These are phyloP conservation scores for Catostomus latipinnis DNA, from an alignment of 2,797 vertebrate genomes.

Conservation along the genomic window DNA sequence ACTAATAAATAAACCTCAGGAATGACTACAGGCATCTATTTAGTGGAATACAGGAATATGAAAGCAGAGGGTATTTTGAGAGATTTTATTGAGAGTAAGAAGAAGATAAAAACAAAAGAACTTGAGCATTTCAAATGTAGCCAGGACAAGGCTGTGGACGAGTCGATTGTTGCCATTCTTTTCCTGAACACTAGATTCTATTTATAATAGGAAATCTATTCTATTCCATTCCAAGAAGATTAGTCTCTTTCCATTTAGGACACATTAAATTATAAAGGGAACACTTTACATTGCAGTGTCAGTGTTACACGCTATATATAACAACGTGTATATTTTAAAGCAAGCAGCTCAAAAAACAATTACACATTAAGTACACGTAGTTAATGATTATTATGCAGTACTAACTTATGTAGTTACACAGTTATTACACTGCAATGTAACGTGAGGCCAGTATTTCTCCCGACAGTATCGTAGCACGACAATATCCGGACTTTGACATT, in stretches of 20 bases:
- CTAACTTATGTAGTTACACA: not conserved
- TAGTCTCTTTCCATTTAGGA: constrained; percentile 26
- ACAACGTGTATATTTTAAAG: too few species aligned
- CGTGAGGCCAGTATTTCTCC: constrained; percentile 31
- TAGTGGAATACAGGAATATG: constrained; percentile 35
- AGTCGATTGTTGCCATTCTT: constrained; percentile 79
- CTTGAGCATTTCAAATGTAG: constrained; percentile 71
- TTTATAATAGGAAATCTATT: not conserved
- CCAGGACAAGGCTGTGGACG: constrained; percentile 64
- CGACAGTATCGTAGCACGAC: constrained; percentile 68
- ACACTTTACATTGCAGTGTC: constrained; percentile 37
- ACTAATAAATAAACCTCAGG: constrained; percentile 82
- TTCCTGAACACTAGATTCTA: constrained; percentile 15
- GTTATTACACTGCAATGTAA: constrained; percentile 32
- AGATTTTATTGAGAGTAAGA: constrained; percentile 59
- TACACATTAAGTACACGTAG: not conserved
- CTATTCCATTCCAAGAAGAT: constrained; percentile 19
- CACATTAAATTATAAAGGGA: constrained; percentile 4
- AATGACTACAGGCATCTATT: constrained; percentile 75
- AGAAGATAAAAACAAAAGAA: too few species aligned
- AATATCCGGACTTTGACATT: constrained; percentile 50
- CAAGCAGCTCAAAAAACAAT: constrained; percentile 11
- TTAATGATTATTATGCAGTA: constrained; percentile 10
- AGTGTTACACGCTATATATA: not conserved
- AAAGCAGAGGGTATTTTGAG: constrained; percentile 31